Evolutionary conservation across 2,113 vertebrate species (phyloP), one percentile per base, ranked within the genome.

Genomic region (Candoia aspera): DNA sequence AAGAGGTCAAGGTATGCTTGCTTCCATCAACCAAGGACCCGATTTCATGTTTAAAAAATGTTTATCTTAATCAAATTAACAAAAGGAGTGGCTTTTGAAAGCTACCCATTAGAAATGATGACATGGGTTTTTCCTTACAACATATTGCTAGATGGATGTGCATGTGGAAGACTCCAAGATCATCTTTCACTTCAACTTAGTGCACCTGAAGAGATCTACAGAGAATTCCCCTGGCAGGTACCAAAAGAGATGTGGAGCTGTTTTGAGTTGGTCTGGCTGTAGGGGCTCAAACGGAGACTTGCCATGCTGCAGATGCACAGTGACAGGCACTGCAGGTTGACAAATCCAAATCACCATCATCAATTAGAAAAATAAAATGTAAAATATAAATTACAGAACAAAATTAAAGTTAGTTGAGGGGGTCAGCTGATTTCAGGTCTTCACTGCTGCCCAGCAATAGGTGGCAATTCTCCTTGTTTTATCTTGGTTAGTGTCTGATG

Each of bases 211-310:
- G 60, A 62, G 90, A 90, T 0, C 0, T 86, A 94, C 1, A 95
- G 96, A 53, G 93, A 9, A 55, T 99, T 98, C 93, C 98, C 98
- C 12, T 99, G 99, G 99, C 98, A 99, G 98, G 99, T 99, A 96
- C 92, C 88, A 84, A 94, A 83, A 23, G 11, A 3, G 92, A 55
- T 53, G 33, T 4, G 24, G 42, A 15, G 64, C 49, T 42, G n/a
- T n/a, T 17, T 13, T 87, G 37, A 53, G 8, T 8, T 46, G 37
- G 33, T 53, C n/a, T 73, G 59, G n/a, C 49, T 90, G 42, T n/a
- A 3, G 26, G 6, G 21, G 26, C 4, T 62, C 19, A 89, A 53
- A 37, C 8, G 9, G 4, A 68, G 46, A 89, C 53, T 53, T 29
- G 17, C 49, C 54, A 8, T 54, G 29, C 86, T 60, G 79, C 11